Conservation (phyloP, 2,113 vertebrate species). For the Ochotona curzoniae region DNA sequence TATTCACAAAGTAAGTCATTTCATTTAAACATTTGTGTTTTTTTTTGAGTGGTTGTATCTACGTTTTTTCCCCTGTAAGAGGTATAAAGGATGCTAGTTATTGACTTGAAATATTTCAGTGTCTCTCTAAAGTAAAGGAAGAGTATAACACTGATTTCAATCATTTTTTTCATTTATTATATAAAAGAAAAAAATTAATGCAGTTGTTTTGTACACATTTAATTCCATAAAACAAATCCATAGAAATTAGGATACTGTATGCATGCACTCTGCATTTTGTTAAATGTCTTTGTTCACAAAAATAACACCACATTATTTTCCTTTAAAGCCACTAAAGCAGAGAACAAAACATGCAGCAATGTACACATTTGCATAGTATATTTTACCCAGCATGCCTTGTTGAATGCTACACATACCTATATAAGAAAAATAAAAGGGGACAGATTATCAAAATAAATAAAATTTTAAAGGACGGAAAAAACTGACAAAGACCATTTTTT, state of each 20-base stretch:
- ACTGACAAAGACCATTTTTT: constrained; percentile 74
- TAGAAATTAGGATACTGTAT: constrained; percentile 89
- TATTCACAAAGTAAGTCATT: constrained; percentile 42
- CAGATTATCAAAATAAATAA: constrained; percentile 80
- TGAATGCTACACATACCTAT: constrained; percentile 88
- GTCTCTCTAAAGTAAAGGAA: constrained; percentile 67
- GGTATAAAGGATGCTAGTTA: background rate
- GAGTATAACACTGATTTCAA: constrained; percentile 71
- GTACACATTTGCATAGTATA: constrained; percentile 95
- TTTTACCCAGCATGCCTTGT: constrained; percentile 92
- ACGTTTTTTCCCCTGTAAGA: constrained; percentile 23
- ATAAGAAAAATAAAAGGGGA: constrained; percentile 84
- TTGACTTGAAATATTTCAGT: background rate
- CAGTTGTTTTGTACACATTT: constrained; percentile 90
- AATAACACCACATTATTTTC: constrained; percentile 88
- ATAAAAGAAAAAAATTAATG: constrained; percentile 89
- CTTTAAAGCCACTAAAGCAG: constrained; percentile 90
- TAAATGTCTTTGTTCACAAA: constrained; percentile 90
- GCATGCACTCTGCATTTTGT: constrained; percentile 91
- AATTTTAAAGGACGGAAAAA: constrained; percentile 81
- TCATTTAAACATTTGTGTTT: background rate
- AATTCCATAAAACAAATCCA: constrained; percentile 91
- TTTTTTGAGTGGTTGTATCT: constrained; percentile 16
- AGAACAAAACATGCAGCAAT: constrained; percentile 93
- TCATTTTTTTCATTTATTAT: constrained; percentile 90